Evolutionary conservation across 2,113 vertebrate genomes (phyloP), one percentile per base, ranked within the genome.

Genomic region (Nymphicus hollandicus): DNA sequence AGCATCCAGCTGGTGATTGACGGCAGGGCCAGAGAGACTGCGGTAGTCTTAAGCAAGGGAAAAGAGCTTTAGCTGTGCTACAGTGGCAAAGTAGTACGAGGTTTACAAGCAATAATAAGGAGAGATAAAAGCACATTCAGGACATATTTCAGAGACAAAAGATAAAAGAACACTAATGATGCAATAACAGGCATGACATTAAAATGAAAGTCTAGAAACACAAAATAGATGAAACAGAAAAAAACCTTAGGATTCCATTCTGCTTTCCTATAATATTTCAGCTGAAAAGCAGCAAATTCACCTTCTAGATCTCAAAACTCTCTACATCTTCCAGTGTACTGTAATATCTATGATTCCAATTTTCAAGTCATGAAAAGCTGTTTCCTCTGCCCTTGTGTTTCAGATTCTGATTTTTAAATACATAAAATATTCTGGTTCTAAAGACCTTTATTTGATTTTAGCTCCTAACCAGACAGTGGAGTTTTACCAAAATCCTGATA

Each of bases 1-100:
- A 60, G 95, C 39, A 37, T 90, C 72, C 73, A 94, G 85, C 68
- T 93, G 82, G 65, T 95, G 91, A 96, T 74, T 95, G 92, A 93
- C 76, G 8, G 80, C 49, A 56, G 52, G 87, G 61, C 95, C 88
- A 73, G 91, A 74, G 85, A 95, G 90, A 96, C 76, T 80, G 22
- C 17, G 3, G 73, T 43, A 94, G 77, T 55, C 64, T 95, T 85
- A 85, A 52, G 89, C 17, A 79, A 88, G 29, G 79, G 76, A 92
- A 86, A 68, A 52, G 23, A 94, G 60, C 49, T 61, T 55, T 84
- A 65, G 33, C 70, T 82, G 49, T 68, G 52, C 43, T 63, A 86
- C 52, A 37, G 53, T 28, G 35, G 49, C 65, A 31, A 86, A 90
- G 55, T 8, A 68, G 29, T 44, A 66, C 18, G 37, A 81, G 39